Evolutionary conservation across 1,140 invertebrate genomes (phyloP), one percentile per base, ranked within the genome.

Genomic region (Drosophila arawakana): DNA sequence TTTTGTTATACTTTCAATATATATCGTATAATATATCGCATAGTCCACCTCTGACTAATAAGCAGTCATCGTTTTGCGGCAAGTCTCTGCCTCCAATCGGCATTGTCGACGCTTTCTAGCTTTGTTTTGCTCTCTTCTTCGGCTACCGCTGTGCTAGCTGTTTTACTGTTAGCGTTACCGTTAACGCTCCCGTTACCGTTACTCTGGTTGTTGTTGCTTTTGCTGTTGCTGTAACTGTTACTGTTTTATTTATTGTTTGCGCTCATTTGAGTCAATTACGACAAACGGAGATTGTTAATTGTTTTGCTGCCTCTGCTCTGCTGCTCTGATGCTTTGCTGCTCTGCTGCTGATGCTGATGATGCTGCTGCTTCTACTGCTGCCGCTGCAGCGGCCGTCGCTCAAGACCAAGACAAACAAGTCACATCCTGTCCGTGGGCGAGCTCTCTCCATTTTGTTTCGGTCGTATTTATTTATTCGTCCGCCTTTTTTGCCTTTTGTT

Each of bases 241-340:
- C 82, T 86, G 81, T 75, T 86, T 86, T 86, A 86, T 86, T 86
- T 80, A 86, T 86, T 86, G 82, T 86, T 86, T 86, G 82, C 83
- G 73, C 83, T 81, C 67, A 86, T 86, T 86, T 86, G 83, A 86
- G 83, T 86, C 83, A 86, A 86, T 86, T 86, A 86, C 81, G 62
- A 71, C 78, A 79, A 85, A 81, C 79, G 82, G 79, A 86, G 83
- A 86, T 86, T 86, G 82, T 86, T 86, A 86, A 86, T 86, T 86
- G 83, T 86, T 86, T 86, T 80, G 73, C 55, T 72, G 37, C 80
- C 63, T 25, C 47, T 50, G 49, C 58, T 49, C 35, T 57, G n/a
- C 11, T 43, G 44, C 43, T n/a, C 18, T 49, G 15, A 15, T 49
- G 46, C 37, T 39, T 37, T 37, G 35, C 8, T 37, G 35, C 35